phyloP scores from a whole-genome alignment of 1,140 invertebrate species.

The Micrasema minimum region DNA sequence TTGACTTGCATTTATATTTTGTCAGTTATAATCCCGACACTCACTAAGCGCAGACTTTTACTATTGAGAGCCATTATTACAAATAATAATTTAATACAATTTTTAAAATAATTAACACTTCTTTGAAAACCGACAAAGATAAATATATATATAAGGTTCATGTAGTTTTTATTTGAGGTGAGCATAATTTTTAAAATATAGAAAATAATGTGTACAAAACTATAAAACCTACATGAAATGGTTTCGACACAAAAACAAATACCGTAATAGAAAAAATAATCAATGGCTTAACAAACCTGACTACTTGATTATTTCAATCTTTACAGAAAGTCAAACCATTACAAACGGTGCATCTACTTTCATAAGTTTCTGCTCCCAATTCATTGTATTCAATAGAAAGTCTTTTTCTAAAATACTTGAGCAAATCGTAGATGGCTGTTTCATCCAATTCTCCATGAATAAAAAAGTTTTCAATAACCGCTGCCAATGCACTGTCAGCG shows the following conservation, averaged over 20 bases:
- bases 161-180: background rate
- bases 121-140: background rate
- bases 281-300: background rate
- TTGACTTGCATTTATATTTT: too few species aligned
- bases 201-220: background rate
- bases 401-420: constrained; percentile 6
- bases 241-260: background rate
- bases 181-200: background rate
- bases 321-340: constrained; percentile 29
- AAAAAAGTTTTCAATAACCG: constrained; percentile 17
- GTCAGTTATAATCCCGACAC: too few species aligned
- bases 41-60: too few species aligned
- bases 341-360: constrained; percentile 26
- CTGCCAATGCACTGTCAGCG: constrained; percentile 4
- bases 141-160: background rate
- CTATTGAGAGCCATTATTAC: too few species aligned
- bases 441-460: background rate
- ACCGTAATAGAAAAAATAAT: background rate
- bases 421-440: background rate
- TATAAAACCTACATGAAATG: background rate
- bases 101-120: too few species aligned
- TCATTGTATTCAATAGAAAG: constrained; percentile 10
- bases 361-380: background rate
- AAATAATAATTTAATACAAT: too few species aligned
- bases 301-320: background rate